phyloP scores from a whole-genome alignment of 2,113 vertebrate genomes.

The Phaethon lepturus region DNA sequence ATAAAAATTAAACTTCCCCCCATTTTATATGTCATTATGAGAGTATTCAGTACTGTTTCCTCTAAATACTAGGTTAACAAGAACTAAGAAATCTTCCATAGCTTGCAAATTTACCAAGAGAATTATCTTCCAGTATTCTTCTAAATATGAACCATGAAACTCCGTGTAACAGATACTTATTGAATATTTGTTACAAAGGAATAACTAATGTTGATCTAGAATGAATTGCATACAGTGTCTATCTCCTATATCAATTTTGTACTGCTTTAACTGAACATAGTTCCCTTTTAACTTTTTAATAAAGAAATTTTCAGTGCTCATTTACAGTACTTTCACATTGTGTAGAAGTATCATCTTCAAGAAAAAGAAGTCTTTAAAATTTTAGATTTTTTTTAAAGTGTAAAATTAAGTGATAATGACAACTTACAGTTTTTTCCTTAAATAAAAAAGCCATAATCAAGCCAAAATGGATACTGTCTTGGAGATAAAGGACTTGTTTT shows the following conservation, averaged over 20 bases:
- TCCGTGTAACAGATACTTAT: background rate
- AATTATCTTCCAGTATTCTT: background rate
- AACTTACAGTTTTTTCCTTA: background rate
- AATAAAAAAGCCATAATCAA: background rate
- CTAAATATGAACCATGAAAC: background rate
- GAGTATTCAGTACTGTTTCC: background rate
- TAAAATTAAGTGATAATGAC: background rate
- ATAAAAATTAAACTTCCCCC: background rate
- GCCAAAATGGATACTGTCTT: background rate
- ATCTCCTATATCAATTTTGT: background rate
- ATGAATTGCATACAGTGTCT: background rate
- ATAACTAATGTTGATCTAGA: background rate
- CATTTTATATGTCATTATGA: background rate
- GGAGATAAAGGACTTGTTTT: background rate
- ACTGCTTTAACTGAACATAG: background rate
- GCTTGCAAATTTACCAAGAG: background rate
- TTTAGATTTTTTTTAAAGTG: background rate
- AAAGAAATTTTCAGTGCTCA: background rate
- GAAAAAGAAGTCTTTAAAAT: background rate
- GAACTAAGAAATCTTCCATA: background rate
- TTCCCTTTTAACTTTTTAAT: background rate
- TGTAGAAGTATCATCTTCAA: background rate
- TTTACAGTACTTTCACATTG: background rate
- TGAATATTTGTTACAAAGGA: background rate
- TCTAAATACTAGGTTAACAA: background rate